These are phyloP conservation scores for Hepsetus odoe DNA, from an alignment of 2,113 vertebrate species.

Conservation along the genomic window DNA sequence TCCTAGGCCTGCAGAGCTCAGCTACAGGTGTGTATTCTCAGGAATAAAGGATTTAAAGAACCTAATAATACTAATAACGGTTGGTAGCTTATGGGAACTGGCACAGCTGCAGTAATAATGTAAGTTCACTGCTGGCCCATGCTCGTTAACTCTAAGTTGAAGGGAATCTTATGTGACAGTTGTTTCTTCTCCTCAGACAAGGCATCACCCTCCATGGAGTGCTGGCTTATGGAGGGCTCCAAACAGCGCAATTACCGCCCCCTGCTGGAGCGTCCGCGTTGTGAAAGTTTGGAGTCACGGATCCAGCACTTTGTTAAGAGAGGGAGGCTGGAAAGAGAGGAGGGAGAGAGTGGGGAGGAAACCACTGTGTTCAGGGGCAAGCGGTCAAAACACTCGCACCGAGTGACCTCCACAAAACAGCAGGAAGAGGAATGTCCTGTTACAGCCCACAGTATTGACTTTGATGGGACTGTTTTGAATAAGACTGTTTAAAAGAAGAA, in stretches of 20 bases:
- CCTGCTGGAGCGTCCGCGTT: slow-evolving; percentile 84
- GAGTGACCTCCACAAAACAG: slow-evolving; percentile 15
- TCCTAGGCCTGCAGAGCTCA: slow-evolving; percentile 74
- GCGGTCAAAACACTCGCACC: slow-evolving; percentile 59
- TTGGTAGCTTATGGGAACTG: neutral
- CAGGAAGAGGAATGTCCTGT: neutral
- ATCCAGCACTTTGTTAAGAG: slow-evolving; percentile 87
- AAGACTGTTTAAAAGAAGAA: neutral
- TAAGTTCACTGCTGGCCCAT: neutral
- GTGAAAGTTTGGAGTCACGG: slow-evolving; percentile 88
- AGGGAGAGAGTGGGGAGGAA: slow-evolving; percentile 68
- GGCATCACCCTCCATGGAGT: slow-evolving; percentile 48
- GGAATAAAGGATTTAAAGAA: too few relatives aligned
- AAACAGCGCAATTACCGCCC: slow-evolving; percentile 84
- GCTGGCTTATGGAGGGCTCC: slow-evolving; percentile 85
- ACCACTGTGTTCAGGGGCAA: slow-evolving; percentile 59
- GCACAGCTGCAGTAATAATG: neutral
- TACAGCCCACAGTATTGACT: slow-evolving; percentile 24
- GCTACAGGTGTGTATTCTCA: slow-evolving; percentile 60
- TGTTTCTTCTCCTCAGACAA: slow-evolving; percentile 56
- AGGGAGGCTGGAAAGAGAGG: slow-evolving; percentile 81
- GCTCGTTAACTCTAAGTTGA: neutral
- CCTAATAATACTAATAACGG: too few relatives aligned
- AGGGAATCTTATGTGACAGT: neutral
- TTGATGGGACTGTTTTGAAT: neutral